phyloP scores from a whole-genome alignment of 2,888 invertebrate genomes.

The Eupeodes luniger region DNA sequence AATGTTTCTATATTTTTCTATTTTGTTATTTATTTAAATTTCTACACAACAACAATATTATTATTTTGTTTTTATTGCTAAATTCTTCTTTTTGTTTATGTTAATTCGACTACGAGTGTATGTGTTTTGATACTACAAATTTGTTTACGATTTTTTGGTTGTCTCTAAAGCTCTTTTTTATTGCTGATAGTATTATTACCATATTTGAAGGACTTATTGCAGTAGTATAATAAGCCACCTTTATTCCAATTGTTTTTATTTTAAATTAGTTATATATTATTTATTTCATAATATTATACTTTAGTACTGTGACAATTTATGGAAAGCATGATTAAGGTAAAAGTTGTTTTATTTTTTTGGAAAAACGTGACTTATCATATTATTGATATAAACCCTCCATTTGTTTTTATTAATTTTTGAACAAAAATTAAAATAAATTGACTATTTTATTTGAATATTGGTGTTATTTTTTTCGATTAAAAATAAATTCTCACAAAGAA shows the following conservation, averaged over 20 bases:
- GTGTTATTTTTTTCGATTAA: too few species aligned
- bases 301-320: too few species aligned
- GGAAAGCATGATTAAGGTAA: too few species aligned
- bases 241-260: too few species aligned
- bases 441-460: too few species aligned
- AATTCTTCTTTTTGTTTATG: slow-evolving; percentile 1
- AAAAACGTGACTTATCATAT: too few species aligned
- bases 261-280: too few species aligned
- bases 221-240: too few species aligned
- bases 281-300: too few species aligned
- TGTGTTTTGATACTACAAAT: slow-evolving; percentile 13
- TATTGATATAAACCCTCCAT: background rate
- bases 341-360: too few species aligned
- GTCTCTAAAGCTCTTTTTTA: slow-evolving; percentile 27
- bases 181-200: slow-evolving; percentile 16
- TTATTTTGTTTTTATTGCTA: background rate
- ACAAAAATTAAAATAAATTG: background rate
- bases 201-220: background rate
- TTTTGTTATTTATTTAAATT: background rate
- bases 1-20: background rate
- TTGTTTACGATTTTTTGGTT: background rate
- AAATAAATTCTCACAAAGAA: too few species aligned
- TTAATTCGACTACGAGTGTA: slow-evolving; percentile 6
- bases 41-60: slow-evolving; percentile 28
- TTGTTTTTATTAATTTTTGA: background rate